Percentiles rank a stretch among this genome's conserved stretches.
phyloP scores from a whole-genome alignment of 2,888 invertebrate genomes.

The Ferrisia virgata region DNA sequence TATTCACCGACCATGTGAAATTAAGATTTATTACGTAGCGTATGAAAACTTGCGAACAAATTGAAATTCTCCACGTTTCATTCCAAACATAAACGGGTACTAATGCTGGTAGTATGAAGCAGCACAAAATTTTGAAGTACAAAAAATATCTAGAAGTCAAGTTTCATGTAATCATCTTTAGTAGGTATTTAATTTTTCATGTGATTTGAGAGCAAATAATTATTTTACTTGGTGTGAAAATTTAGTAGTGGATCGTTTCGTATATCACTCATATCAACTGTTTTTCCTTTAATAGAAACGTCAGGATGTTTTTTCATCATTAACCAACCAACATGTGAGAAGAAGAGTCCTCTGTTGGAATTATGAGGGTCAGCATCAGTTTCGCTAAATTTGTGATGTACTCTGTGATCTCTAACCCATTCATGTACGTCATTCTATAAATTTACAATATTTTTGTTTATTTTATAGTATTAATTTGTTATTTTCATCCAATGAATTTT shows the following conservation, averaged over 20 bases:
- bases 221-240: slow-evolving; percentile 72
- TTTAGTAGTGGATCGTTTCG: slow-evolving; percentile 69
- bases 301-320: slow-evolving; percentile 86
- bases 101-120: slow-evolving; percentile 59
- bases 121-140: slow-evolving; percentile 55
- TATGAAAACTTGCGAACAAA: slow-evolving; percentile 58
- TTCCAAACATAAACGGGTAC: slow-evolving; percentile 61
- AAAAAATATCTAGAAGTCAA: slow-evolving; percentile 55
- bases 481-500: background rate
- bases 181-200: background rate
- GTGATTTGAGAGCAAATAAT: slow-evolving; percentile 47
- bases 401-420: slow-evolving; percentile 74
- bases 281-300: slow-evolving; percentile 71
- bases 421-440: slow-evolving; percentile 52
- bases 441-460: background rate
- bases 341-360: slow-evolving; percentile 80
- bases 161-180: background rate
- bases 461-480: background rate
- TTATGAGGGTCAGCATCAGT: slow-evolving; percentile 82
- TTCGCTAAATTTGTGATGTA: slow-evolving; percentile 72
- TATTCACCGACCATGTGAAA: slow-evolving; percentile 87
- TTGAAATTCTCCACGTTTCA: slow-evolving; percentile 56
- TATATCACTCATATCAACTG: slow-evolving; percentile 81
- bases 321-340: slow-evolving; percentile 90
- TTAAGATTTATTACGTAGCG: slow-evolving; percentile 74